These are phyloP conservation scores for Rhincodon typus DNA, from an alignment of 2,797 vertebrate species.

Conservation along the genomic window DNA sequence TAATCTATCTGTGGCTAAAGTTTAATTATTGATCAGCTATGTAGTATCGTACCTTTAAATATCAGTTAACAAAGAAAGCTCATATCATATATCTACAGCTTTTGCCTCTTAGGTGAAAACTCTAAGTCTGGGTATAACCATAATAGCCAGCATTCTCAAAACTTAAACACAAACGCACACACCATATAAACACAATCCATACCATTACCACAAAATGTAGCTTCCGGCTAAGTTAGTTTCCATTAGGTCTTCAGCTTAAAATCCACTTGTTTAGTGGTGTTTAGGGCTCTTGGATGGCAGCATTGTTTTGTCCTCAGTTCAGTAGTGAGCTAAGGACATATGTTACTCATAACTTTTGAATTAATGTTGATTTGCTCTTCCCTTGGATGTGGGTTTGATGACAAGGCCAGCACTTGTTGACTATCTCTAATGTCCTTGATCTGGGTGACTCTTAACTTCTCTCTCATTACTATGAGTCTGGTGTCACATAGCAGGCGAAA, in stretches of 20 bases:
- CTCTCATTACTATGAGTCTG: too few relatives aligned
- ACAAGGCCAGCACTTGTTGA: too few relatives aligned
- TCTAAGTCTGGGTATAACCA: neutral
- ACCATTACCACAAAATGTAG: neutral
- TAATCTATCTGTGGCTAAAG: neutral
- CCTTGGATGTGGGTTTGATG: too few relatives aligned
- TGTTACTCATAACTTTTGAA: neutral
- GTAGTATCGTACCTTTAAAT: neutral
- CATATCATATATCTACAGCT: neutral
- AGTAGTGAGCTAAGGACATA: neutral
- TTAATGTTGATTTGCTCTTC: neutral
- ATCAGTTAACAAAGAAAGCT: neutral
- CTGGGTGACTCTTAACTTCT: too few relatives aligned
- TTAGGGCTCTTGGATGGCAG: neutral
- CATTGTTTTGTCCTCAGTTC: too few relatives aligned
- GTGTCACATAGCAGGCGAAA: too few relatives aligned
- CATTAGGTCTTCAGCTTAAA: neutral
- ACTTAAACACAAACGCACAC: neutral
- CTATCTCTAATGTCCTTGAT: too few relatives aligned
- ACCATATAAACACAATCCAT: neutral
- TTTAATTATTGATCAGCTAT: slow-evolving; percentile 10
- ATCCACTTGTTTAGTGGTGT: neutral
- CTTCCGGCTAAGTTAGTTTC: neutral
- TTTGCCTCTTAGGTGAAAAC: neutral
- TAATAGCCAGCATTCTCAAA: neutral